Percentiles rank a stretch among this genome's conserved stretches.
Evolutionary conservation across 35 echinoderm and acorn worm genomes (phyloP).

Genomic region (Heliocidaris tuberculata): DNA sequence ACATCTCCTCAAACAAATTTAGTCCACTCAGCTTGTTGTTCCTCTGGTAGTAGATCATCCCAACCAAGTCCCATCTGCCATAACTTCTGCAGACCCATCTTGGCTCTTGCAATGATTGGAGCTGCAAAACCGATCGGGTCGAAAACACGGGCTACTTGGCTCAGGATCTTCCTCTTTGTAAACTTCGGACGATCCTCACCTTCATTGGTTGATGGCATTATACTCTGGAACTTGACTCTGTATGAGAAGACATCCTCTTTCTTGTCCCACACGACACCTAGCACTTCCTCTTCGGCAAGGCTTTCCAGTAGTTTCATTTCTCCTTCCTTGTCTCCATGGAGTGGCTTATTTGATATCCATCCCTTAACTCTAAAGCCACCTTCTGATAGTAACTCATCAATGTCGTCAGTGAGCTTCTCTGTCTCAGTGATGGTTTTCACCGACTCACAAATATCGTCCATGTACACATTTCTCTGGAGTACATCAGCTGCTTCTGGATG

Average conservation of each 20-base stretch:
- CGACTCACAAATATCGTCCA: neutral
- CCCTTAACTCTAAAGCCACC: too few relatives aligned
- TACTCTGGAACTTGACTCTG: conserved; percentile 54
- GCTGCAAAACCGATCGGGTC: conserved; percentile 70
- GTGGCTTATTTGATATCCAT: conserved; percentile 43
- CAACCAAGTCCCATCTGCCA: conserved; percentile 22
- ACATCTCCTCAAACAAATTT: conserved; percentile 52
- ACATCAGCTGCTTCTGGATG: too few relatives aligned
- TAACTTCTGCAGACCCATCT: conserved; percentile 55
- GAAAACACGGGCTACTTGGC: conserved; percentile 60
- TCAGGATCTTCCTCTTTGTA: conserved; percentile 57
- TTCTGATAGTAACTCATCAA: conserved; percentile 46
- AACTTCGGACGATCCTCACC: conserved; percentile 9
- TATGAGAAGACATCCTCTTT: conserved; percentile 47
- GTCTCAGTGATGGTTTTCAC: conserved; percentile 30
- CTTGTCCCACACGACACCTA: conserved; percentile 61
- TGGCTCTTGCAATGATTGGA: conserved; percentile 40
- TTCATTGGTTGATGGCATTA: neutral
- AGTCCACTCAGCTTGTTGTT: conserved; percentile 19
- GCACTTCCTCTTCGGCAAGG: conserved; percentile 51
- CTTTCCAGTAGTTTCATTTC: conserved; percentile 1
- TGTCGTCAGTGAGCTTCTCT: conserved; percentile 41
- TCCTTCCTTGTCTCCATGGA: neutral
- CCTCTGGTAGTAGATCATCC: neutral
- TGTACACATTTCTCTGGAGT: too few relatives aligned